These are phyloP conservation scores for Prietella phreatophila DNA, from an alignment of 2,113 vertebrate species.

Conservation along the genomic window DNA sequence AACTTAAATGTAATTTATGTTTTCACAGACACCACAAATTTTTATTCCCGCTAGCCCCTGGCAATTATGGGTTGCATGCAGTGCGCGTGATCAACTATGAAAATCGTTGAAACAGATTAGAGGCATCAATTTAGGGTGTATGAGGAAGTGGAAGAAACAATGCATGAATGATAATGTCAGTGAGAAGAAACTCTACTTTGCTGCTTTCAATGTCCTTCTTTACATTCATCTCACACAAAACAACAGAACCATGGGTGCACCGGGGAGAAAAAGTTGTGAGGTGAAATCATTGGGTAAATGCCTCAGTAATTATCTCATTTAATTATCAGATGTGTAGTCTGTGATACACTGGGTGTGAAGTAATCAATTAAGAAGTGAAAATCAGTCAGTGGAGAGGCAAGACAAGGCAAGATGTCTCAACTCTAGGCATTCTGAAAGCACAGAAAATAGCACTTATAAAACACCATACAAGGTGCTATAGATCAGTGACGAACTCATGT, in stretches of 20 bases:
- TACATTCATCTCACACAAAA: constrained; percentile 41
- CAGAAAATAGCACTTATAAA: constrained; percentile 19
- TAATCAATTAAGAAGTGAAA: constrained; percentile 58
- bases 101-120: not conserved
- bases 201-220: constrained; percentile 26
- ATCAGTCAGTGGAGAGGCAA: constrained; percentile 48
- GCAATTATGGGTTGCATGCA: constrained; percentile 7
- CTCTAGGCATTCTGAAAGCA: not conserved
- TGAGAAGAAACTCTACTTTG: constrained; percentile 6
- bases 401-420: constrained; percentile 41
- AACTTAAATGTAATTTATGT: constrained; percentile 47
- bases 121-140: not conserved
- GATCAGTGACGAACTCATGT: constrained; percentile 12
- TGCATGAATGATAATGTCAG: constrained; percentile 29
- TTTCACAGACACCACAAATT: constrained; percentile 16
- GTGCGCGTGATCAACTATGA: not conserved
- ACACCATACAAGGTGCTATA: constrained; percentile 8
- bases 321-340: constrained; percentile 52
- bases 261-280: not conserved
- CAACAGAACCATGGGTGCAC: constrained; percentile 8
- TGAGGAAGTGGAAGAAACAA: not conserved
- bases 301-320: constrained; percentile 57
- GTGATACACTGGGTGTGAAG: constrained; percentile 52
- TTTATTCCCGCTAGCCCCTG: constrained; percentile 37
- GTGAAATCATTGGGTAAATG: constrained; percentile 44